Evolutionary conservation across 2,888 invertebrate genomes (phyloP).

Genomic region (Tetrapedia diversipes): DNA sequence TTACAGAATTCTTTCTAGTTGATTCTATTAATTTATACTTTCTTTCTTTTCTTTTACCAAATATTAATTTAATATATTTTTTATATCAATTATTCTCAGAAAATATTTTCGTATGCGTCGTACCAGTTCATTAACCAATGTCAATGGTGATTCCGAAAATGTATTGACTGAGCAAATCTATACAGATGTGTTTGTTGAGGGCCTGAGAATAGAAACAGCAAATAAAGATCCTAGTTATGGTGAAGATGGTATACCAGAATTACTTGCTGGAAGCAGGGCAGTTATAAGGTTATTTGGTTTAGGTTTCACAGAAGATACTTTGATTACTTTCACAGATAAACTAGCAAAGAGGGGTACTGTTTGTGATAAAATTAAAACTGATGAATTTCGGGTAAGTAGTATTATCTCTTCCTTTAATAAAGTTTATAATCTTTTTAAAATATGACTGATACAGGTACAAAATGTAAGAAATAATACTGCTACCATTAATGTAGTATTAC

Average conservation of each 20-base stretch:
- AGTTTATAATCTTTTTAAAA: neutral
- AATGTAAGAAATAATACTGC: constrained; percentile 73
- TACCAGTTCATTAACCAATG: constrained; percentile 35
- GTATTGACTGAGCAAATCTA: constrained; percentile 22
- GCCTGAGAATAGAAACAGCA: constrained; percentile 85
- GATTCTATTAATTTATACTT: constrained; percentile 9
- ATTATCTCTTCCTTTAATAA: neutral
- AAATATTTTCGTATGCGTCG: constrained; percentile 67
- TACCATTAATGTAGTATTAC: constrained; percentile 72
- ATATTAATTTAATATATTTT: constrained; percentile 29
- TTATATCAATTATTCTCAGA: constrained; percentile 61
- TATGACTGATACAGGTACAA: constrained; percentile 70
- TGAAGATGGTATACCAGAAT: constrained; percentile 87
- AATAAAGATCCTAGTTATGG: constrained; percentile 84
- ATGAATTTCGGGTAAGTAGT: constrained; percentile 83
- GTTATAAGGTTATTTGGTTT: constrained; percentile 90
- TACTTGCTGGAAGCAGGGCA: constrained; percentile 86
- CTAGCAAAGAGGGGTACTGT: constrained; percentile 84
- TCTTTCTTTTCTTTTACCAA: neutral
- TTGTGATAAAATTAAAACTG: constrained; percentile 86
- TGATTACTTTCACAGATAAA: constrained; percentile 89
- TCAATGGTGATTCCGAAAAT: constrained; percentile 22
- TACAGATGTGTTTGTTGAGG: constrained; percentile 81
- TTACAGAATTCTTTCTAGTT: neutral
- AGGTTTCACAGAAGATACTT: constrained; percentile 87